Conservation (phyloP, 2,113 vertebrate species). For the Elaphurus davidianus region DNA sequence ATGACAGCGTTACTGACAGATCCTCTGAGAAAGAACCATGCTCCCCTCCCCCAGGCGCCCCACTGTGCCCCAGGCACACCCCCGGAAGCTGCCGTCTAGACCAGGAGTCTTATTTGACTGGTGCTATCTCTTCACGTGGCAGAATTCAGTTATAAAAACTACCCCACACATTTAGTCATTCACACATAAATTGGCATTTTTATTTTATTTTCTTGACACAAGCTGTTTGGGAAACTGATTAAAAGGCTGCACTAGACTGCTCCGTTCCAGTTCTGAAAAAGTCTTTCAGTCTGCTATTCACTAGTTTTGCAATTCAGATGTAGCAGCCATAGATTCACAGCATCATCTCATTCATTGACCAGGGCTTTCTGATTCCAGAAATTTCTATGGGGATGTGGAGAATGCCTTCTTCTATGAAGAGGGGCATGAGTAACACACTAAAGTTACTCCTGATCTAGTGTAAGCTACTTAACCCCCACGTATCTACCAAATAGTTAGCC, state of each 20-base stretch:
- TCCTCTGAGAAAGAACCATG: neutral
- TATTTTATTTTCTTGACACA: neutral
- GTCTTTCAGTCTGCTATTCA: neutral
- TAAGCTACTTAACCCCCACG: neutral
- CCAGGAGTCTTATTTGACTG: rapidly evolving
- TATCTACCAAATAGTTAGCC: neutral
- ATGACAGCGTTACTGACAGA: neutral
- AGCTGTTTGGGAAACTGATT: neutral
- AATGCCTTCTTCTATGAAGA: neutral
- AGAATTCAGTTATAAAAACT: neutral
- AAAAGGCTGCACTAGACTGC: neutral
- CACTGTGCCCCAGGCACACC: too few species aligned
- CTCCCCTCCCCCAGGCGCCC: rapidly evolving
- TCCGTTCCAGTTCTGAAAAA: neutral
- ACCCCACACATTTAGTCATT: too few species aligned
- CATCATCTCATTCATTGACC: rapidly evolving
- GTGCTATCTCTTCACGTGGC: neutral
- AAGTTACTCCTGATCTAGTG: neutral
- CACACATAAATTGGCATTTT: neutral
- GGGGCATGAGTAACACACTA: rapidly evolving
- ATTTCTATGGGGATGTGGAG: neutral
- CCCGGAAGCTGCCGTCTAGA: rapidly evolving
- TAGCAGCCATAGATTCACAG: neutral
- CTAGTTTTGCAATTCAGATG: neutral
- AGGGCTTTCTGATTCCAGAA: neutral